These are phyloP conservation scores for Varecia variegata DNA, from an alignment of 2,797 vertebrate species.

Conservation along the genomic window DNA sequence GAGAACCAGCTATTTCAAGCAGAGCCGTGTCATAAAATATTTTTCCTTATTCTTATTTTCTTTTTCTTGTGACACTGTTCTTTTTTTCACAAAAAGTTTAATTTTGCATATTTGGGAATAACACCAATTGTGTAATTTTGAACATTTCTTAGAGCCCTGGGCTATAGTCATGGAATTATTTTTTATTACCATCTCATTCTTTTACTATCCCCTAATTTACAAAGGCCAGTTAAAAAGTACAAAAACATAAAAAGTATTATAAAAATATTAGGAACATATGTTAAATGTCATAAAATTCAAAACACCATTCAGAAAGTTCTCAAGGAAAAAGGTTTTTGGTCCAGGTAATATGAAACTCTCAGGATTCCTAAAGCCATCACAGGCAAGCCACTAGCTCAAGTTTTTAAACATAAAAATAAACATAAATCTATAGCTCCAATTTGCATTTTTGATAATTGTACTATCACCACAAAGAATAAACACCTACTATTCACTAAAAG, in stretches of 20 bases:
- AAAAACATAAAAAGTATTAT: neutral
- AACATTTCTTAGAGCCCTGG: neutral
- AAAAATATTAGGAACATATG: neutral
- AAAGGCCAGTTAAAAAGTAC: neutral
- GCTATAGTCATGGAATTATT: neutral
- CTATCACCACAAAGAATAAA: neutral
- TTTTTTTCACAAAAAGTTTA: neutral
- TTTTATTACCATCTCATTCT: conserved; percentile 6
- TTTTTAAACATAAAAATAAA: neutral
- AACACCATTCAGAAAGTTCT: conserved; percentile 19
- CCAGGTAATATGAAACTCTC: neutral
- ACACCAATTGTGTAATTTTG: too few relatives aligned
- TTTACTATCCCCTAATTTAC: neutral
- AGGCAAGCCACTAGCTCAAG: neutral
- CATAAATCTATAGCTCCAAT: neutral
- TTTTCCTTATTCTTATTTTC: neutral
- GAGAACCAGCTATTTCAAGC: neutral
- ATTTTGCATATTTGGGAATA: too few relatives aligned
- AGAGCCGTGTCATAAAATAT: neutral
- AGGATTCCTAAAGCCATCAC: neutral
- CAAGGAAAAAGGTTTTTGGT: neutral
- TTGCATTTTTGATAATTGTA: neutral
- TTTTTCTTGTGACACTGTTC: neutral
- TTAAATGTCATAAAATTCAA: conserved; percentile 8
- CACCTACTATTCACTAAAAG: neutral